Evolutionary conservation across 2,797 vertebrate species (phyloP).

Genomic region (Scyliorhinus canicula): DNA sequence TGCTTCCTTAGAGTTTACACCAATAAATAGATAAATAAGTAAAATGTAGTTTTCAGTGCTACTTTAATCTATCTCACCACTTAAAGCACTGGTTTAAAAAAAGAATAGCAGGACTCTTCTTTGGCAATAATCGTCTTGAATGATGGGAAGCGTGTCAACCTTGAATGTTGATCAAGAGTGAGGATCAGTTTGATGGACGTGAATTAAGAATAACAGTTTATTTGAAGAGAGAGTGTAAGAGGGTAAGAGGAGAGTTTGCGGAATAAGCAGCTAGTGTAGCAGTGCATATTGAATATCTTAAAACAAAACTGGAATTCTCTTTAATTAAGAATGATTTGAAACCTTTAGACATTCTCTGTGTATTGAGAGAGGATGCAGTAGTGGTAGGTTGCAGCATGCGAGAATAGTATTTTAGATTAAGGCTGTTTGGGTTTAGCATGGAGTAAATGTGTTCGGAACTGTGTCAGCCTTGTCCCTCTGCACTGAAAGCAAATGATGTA

Average conservation of each 20-base stretch:
- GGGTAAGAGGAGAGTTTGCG: background rate
- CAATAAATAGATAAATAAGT: background rate
- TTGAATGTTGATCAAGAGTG: background rate
- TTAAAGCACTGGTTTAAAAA: constrained; percentile 27
- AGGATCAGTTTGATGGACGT: background rate
- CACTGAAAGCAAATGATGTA: background rate
- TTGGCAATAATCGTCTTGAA: constrained; percentile 28
- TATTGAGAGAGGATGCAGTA: constrained; percentile 1
- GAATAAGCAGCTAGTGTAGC: background rate
- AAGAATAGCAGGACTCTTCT: background rate
- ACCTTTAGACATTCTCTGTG: constrained; percentile 15
- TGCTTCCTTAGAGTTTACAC: background rate
- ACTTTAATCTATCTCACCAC: background rate
- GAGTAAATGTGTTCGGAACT: background rate
- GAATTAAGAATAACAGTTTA: background rate
- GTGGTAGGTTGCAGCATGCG: constrained; percentile 23
- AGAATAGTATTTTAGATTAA: constrained; percentile 16
- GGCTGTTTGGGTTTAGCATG: background rate
- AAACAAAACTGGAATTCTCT: background rate
- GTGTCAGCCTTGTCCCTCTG: background rate
- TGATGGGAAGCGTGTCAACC: background rate
- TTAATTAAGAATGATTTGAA: constrained; percentile 14
- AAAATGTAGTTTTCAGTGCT: constrained; percentile 8
- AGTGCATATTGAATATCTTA: background rate
- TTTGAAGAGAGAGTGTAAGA: background rate